Percentiles rank a stretch among this genome's conserved stretches.
These are phyloP conservation scores for Melanotaenia nigrans DNA, from an alignment of 2,797 vertebrate species.

Conservation along the genomic window DNA sequence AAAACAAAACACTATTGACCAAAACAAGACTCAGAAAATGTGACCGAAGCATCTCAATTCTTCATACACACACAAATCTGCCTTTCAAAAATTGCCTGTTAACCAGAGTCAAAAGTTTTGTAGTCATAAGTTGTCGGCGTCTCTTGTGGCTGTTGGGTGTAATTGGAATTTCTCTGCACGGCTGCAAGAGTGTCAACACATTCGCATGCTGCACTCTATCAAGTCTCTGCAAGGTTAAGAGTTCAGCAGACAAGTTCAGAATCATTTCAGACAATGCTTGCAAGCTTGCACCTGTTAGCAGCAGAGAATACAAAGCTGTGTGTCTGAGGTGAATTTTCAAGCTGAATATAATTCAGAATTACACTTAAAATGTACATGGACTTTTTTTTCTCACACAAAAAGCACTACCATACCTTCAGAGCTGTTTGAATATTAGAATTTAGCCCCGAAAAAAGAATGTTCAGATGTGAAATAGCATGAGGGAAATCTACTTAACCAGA, in stretches of 20 bases:
- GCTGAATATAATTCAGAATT: constrained; percentile 7
- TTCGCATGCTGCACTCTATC: constrained; percentile 63
- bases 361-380: background rate
- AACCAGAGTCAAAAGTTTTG: constrained; percentile 12
- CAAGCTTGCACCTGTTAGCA: constrained; percentile 19
- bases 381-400: background rate
- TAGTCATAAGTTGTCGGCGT: constrained; percentile 24
- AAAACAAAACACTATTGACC: background rate
- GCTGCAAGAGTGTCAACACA: constrained; percentile 54
- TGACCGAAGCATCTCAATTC: background rate
- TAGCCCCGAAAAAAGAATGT: background rate
- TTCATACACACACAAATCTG: constrained; percentile 8
- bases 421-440: too few species aligned
- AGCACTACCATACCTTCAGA: too few species aligned
- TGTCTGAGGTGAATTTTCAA: constrained; percentile 20
- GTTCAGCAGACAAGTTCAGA: constrained; percentile 60
- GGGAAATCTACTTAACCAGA: background rate
- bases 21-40: background rate
- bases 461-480: background rate
- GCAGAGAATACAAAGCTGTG: constrained; percentile 30
- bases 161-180: constrained; percentile 68
- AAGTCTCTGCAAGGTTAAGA: constrained; percentile 62
- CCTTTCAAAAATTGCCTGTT: constrained; percentile 14
- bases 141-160: constrained; percentile 23
- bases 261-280: constrained; percentile 52